Conservation (phyloP, 2,888 invertebrate species). For the Cabera pusaria region DNA sequence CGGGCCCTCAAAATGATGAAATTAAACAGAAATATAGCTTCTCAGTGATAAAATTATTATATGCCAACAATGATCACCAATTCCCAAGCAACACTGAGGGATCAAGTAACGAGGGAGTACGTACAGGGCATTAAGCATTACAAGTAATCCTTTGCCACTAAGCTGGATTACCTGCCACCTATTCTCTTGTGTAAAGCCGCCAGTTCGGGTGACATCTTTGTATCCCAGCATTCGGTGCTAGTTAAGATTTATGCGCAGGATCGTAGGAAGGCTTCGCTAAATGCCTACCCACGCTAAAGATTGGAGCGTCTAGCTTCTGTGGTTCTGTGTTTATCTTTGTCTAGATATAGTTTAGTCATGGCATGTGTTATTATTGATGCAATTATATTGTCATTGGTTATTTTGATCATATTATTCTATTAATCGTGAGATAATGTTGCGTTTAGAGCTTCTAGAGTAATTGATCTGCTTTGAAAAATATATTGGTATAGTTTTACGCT, state of each 20-base stretch:
- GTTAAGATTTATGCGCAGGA: conserved; percentile 54
- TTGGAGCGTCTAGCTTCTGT: conserved; percentile 35
- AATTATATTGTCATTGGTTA: no score
- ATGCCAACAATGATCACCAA: conserved; percentile 10
- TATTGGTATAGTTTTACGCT: no score
- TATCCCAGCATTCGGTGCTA: conserved; percentile 53
- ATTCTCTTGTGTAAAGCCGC: conserved; percentile 61
- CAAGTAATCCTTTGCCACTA: conserved; percentile 67
- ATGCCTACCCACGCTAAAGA: conserved; percentile 37
- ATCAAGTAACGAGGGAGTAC: conserved; percentile 62
- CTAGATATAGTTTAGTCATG: no score
- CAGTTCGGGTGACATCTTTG: conserved; percentile 55
- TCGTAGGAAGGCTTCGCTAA: conserved; percentile 16
- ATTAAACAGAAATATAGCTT: no score
- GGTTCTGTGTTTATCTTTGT: conserved; percentile 1
- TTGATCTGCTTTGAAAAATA: no score
- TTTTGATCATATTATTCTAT: no score
- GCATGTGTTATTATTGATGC: no score
- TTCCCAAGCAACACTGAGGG: conserved; percentile 34
- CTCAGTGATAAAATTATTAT: conserved; percentile 8
- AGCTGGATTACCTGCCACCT: conserved; percentile 74
- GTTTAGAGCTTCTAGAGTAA: no score
- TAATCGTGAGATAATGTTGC: no score
- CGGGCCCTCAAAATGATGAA: no score
- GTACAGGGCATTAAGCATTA: conserved; percentile 64